Evolutionary conservation across 2,797 vertebrate species (phyloP).

Genomic region (Nannoperca obscura): DNA sequence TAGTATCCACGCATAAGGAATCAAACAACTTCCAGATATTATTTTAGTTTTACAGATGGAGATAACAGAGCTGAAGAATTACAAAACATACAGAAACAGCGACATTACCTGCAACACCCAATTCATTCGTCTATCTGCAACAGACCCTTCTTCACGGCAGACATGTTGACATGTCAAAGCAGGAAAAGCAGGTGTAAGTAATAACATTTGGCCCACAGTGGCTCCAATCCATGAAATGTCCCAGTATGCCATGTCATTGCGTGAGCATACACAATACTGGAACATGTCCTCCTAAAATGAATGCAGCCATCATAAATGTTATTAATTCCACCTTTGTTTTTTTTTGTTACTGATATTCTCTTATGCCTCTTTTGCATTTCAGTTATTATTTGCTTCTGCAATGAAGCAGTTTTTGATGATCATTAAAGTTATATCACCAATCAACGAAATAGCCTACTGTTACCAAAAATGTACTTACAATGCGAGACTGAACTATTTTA

Average conservation of each 20-base stretch:
- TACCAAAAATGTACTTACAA: neutral
- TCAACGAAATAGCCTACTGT: neutral
- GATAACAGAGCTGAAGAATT: neutral
- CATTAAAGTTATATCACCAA: neutral
- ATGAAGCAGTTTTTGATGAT: neutral
- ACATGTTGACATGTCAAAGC: too few relatives aligned
- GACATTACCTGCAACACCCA: neutral
- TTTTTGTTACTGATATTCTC: neutral
- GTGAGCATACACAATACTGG: too few relatives aligned
- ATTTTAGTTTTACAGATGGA: neutral
- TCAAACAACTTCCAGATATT: neutral
- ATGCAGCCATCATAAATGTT: too few relatives aligned
- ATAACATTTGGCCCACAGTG: too few relatives aligned
- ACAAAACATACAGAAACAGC: neutral
- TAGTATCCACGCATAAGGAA: neutral
- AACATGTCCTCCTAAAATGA: too few relatives aligned
- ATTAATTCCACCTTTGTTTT: neutral
- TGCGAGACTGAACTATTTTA: neutral
- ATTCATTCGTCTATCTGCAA: neutral
- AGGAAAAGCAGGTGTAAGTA: too few relatives aligned
- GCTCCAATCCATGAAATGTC: too few relatives aligned
- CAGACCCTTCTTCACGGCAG: too few relatives aligned
- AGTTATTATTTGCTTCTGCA: conserved; percentile 2
- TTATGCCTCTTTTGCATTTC: neutral
- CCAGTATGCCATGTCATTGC: too few relatives aligned